These are phyloP conservation scores for Nowickia ferox DNA, from an alignment of 2,888 invertebrate species.

Conservation along the genomic window DNA sequence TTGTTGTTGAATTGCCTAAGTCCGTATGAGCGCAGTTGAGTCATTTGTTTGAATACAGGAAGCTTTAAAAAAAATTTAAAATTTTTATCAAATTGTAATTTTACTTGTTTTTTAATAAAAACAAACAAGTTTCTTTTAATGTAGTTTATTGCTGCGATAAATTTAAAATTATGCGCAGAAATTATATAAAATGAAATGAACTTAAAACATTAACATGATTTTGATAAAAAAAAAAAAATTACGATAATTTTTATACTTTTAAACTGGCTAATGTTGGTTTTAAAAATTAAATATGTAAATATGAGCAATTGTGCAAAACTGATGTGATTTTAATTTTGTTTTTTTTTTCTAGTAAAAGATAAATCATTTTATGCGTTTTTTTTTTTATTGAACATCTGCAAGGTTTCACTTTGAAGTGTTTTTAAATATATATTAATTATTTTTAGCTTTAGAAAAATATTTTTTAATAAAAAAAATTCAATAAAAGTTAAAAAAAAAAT, in stretches of 20 bases:
- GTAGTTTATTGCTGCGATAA: slow-evolving; percentile 3
- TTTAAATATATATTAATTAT: no score
- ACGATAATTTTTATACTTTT: no score
- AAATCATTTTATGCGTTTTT: no score
- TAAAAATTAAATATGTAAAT: no score
- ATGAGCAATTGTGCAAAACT: no score
- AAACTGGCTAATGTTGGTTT: no score
- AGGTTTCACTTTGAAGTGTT: no score
- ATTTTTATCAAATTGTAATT: slow-evolving; percentile 29
- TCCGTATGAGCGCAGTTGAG: slow-evolving; percentile 18
- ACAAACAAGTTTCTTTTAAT: slow-evolving; percentile 35
- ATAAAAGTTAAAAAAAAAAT: not conserved
- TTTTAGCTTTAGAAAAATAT: no score
- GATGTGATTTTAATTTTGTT: no score
- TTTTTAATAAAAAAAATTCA: no score
- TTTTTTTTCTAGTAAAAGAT: no score
- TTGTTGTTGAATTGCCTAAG: slow-evolving; percentile 31
- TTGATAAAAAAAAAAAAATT: not conserved
- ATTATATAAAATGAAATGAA: not conserved
- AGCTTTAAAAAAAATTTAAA: slow-evolving; percentile 34
- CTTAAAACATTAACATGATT: not conserved
- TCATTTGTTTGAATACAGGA: slow-evolving; percentile 57
- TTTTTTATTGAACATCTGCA: no score
- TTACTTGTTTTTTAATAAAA: slow-evolving; percentile 16
- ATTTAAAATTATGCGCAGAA: slow-evolving; percentile 24